Percentiles rank a stretch among this genome's conserved stretches.
Evolutionary conservation across 2,113 vertebrate species (phyloP).

Genomic region (Pipra filicauda): DNA sequence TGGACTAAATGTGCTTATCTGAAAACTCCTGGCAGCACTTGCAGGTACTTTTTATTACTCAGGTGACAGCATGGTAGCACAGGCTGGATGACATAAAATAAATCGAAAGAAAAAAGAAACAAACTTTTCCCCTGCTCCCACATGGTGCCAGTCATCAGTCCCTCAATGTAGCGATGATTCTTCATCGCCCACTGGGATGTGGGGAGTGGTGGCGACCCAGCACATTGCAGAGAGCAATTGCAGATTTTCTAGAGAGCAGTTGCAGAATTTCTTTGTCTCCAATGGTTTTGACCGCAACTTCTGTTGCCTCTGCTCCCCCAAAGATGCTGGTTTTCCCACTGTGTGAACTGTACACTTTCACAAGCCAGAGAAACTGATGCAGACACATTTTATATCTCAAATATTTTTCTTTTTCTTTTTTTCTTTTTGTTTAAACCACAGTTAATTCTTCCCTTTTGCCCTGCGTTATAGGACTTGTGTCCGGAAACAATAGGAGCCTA

Average conservation of each 20-base stretch:
- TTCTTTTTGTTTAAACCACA: background rate
- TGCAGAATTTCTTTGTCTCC: background rate
- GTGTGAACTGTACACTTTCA: slow-evolving; percentile 27
- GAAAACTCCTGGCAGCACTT: background rate
- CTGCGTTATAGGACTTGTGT: slow-evolving; percentile 62
- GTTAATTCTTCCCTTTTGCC: slow-evolving; percentile 74
- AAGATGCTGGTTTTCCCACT: slow-evolving; percentile 38
- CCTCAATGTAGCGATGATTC: background rate
- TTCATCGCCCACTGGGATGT: background rate
- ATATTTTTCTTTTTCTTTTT: background rate
- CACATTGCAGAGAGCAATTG: background rate
- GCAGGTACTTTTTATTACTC: background rate
- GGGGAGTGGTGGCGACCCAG: background rate
- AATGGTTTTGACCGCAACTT: background rate
- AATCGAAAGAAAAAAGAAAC: background rate
- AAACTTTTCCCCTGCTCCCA: background rate
- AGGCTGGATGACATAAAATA: background rate
- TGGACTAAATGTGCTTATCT: background rate
- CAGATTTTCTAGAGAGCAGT: background rate
- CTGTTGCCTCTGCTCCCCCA: background rate
- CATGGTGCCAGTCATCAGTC: background rate
- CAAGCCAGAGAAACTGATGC: slow-evolving; percentile 17
- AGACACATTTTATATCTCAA: slow-evolving; percentile 57
- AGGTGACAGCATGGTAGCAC: background rate
- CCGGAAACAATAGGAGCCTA: slow-evolving; percentile 74